These are phyloP conservation scores for Martes martes DNA, from an alignment of 2,113 vertebrate species.

Conservation along the genomic window DNA sequence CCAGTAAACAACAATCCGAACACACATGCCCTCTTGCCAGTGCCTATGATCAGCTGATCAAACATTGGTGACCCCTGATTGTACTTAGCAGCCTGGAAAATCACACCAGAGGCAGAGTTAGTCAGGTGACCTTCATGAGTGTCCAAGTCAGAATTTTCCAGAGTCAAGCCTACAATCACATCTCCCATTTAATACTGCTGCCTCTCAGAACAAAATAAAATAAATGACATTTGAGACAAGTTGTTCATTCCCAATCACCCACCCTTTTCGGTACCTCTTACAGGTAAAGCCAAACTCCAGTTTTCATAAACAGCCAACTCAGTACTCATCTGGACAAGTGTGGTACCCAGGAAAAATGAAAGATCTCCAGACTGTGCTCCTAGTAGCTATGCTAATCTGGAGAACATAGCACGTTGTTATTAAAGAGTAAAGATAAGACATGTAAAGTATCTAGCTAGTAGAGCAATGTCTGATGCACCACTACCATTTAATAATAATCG, in stretches of 20 bases:
- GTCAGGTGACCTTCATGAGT: background rate
- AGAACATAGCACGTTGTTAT: background rate
- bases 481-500: background rate
- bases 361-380: background rate
- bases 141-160: background rate
- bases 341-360: background rate
- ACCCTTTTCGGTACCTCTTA: background rate
- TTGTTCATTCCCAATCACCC: background rate
- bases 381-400: background rate
- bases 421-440: background rate
- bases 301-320: background rate
- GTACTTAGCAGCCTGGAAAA: background rate
- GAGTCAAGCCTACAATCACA: background rate
- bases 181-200: background rate
- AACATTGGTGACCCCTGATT: background rate
- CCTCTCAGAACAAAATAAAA: background rate
- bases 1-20: background rate
- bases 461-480: background rate
- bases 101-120: fast-evolving
- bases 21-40: background rate
- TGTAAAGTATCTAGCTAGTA: background rate
- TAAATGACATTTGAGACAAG: background rate
- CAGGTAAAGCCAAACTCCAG: background rate
- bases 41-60: background rate
- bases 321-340: background rate